Percentiles rank a stretch among this genome's conserved stretches.
phyloP scores from a whole-genome alignment of 2,888 invertebrate species.

The Clistopyga incitator region DNA sequence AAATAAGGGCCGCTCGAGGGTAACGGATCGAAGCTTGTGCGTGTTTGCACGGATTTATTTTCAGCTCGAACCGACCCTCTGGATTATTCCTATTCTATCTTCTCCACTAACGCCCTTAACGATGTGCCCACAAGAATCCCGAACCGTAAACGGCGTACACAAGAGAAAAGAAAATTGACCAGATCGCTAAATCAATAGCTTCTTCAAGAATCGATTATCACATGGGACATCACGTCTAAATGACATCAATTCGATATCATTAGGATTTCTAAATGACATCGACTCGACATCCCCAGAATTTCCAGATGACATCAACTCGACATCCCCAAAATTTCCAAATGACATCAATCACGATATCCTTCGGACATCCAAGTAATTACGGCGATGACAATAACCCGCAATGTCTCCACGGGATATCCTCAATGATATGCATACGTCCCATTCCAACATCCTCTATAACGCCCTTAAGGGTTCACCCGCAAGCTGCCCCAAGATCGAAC shows the following conservation, averaged over 20 bases:
- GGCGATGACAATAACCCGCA: too few relatives aligned
- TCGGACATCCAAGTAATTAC: background rate
- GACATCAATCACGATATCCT: background rate
- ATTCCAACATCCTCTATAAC: background rate
- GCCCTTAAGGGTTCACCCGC: background rate
- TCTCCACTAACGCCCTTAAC: background rate
- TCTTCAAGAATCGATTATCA: too few relatives aligned
- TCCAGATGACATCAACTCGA: background rate
- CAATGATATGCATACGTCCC: background rate
- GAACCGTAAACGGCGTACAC: too few relatives aligned
- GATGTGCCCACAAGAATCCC: too few relatives aligned
- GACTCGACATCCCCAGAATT: background rate
- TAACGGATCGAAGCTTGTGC: conserved; percentile 57
- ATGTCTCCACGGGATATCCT: background rate
- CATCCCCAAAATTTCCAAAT: background rate
- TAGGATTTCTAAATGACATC: background rate
- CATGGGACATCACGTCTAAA: too few relatives aligned
- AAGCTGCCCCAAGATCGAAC: background rate
- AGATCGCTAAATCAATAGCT: too few relatives aligned
- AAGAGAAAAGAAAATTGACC: too few relatives aligned
- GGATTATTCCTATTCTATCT: background rate
- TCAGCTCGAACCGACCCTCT: conserved; percentile 24
- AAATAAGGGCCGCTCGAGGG: conserved; percentile 46
- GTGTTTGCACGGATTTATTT: conserved; percentile 49
- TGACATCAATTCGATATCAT: too few relatives aligned